Base-by-base conservation (phyloP, 2,888 invertebrate genomes). In the Drosophila conformis region DNA sequence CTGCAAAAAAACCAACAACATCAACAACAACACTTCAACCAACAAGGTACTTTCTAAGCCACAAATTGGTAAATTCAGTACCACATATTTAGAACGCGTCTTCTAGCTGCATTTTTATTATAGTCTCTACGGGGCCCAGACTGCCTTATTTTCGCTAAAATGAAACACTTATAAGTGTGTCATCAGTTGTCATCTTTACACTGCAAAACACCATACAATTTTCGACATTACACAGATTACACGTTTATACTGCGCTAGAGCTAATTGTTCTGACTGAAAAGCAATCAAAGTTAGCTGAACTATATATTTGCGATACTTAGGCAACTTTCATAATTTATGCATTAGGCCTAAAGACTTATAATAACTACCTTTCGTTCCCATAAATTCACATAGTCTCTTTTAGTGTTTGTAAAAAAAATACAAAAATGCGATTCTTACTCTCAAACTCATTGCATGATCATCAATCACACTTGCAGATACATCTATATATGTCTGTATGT, bases 11-110 rank as follows among this genome's bases (percentile, higher is more conserved):
- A n/a, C 65, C 86, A 72, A 60, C 81, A 63, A 68, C 78, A 27
- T 67, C 86, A 79, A 65, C 81, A 51, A 72, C 82, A 73, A 73
- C 79, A 68, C 29, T 69, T 51, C 77, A 73, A 71, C 54, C 69
- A 60, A 52, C 76, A 80, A 82, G 84, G 86, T 81, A 81, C 84
- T 60, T 68, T 65, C 54, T 52, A 46, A 53, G 13, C 18, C 21
- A 73, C 52, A 40, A 63, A 60, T 66, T 46, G 60, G 48, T 52
- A 42, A 59, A 59, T 56, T 54, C 46, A 35, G 3, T 52, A 25
- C 27, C 31, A 36, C 36, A 56, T 48, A 49, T 46, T 38, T 38
- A 53, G 51, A 60, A 68, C 66, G 40, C 33, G 56, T 70, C 56
- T 60, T 48, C 53, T 38, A 35, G 35, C 52, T 36, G 38, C 52